Percentiles rank a stretch among this genome's conserved stretches.
Evolutionary conservation across 2,888 invertebrate species (phyloP).

Genomic region (Suillia variegata): DNA sequence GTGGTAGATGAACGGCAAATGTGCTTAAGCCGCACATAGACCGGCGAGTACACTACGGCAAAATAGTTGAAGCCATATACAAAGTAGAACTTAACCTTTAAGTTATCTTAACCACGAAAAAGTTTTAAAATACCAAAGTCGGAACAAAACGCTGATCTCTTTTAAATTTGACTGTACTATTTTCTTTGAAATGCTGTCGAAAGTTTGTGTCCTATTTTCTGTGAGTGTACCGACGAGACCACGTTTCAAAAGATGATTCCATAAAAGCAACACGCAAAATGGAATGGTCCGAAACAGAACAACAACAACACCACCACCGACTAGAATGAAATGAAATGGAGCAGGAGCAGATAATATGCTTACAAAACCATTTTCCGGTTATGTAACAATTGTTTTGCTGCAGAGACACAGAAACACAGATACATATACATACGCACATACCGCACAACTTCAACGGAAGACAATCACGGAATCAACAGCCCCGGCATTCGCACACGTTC

Average conservation of each 20-base stretch:
- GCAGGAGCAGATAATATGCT: slow-evolving; percentile 47
- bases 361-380: slow-evolving; percentile 52
- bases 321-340: not conserved
- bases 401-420: slow-evolving; percentile 5
- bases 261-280: not conserved
- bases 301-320: no score
- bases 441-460: slow-evolving; percentile 4
- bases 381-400: slow-evolving; percentile 31
- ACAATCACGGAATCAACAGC: not conserved
- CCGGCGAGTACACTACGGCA: not conserved
- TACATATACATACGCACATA: not conserved
- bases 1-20: not conserved
- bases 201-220: no score
- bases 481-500: not conserved
- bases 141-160: no score
- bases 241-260: slow-evolving; percentile 1
- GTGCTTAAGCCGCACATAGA: not conserved
- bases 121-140: no score
- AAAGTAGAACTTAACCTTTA: no score
- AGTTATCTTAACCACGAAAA: no score
- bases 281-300: not conserved
- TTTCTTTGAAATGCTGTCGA: no score
- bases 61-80: no score
- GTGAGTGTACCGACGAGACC: no score
- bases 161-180: no score